Conservation (phyloP, 2,797 vertebrate species). For the Sciurus vulgaris region DNA sequence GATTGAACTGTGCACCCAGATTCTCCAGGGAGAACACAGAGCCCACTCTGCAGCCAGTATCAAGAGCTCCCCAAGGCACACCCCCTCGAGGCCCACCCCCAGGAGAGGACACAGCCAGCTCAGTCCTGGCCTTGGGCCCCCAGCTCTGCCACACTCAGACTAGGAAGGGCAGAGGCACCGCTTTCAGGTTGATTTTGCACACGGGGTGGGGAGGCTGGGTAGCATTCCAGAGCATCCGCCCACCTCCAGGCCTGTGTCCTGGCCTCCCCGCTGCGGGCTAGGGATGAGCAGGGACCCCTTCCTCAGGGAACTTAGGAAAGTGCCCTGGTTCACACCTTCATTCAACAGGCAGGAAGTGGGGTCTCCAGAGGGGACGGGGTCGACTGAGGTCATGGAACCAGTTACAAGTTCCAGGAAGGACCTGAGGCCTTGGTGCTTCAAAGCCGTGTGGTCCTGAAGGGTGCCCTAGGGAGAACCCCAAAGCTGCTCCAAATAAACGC, state of each 20-base stretch:
- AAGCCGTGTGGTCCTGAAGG: neutral
- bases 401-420: neutral
- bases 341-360: neutral
- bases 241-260: neutral
- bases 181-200: neutral
- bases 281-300: neutral
- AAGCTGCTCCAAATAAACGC: neutral
- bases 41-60: too few relatives aligned
- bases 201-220: neutral
- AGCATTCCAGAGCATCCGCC: neutral
- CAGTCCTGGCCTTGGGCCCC: neutral
- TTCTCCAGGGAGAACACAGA: neutral
- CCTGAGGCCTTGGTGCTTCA: neutral
- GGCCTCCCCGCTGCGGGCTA: neutral
- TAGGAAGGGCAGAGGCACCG: neutral
- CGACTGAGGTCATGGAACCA: neutral
- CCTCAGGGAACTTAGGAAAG: neutral
- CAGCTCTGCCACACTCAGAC: neutral
- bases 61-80: rapidly evolving
- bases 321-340: neutral
- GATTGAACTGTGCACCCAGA: neutral
- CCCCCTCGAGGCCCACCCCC: rapidly evolving
- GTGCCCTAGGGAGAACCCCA: neutral
- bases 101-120: neutral
- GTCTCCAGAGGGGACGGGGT: neutral